These are phyloP conservation scores for Scophthalmus maximus DNA, from an alignment of 2,113 vertebrate genomes.

Conservation along the genomic window DNA sequence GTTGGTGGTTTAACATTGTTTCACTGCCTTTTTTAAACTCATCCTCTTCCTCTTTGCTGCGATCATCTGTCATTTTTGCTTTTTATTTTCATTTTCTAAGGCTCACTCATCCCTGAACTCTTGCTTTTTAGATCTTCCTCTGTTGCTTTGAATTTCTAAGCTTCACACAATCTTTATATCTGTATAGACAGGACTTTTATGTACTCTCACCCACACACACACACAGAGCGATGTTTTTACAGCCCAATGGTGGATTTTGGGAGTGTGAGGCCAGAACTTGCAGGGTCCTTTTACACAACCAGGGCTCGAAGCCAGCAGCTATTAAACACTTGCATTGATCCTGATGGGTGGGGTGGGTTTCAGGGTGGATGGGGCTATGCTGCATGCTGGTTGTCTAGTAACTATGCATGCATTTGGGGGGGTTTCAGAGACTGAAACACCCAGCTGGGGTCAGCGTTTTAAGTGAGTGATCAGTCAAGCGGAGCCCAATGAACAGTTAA, in stretches of 20 bases:
- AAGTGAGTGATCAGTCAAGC: constrained; percentile 70
- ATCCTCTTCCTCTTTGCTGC: neutral
- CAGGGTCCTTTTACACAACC: constrained; percentile 74
- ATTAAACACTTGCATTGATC: constrained; percentile 80
- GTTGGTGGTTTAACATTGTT: neutral
- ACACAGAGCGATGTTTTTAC: constrained; percentile 57
- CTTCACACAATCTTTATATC: constrained; percentile 14
- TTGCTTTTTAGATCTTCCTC: neutral
- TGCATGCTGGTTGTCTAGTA: constrained; percentile 68
- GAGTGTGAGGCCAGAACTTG: constrained; percentile 74
- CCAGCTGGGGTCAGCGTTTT: constrained; percentile 54
- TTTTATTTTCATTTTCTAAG: neutral
- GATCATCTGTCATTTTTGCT: neutral
- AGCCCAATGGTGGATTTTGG: constrained; percentile 56
- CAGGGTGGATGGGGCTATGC: constrained; percentile 49
- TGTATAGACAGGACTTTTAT: neutral
- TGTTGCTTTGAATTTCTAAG: neutral
- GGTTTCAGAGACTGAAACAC: constrained; percentile 40
- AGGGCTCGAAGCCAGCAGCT: constrained; percentile 62
- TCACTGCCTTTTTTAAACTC: neutral
- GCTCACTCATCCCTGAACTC: neutral
- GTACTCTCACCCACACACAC: constrained; percentile 1
- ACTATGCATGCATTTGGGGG: constrained; percentile 33
- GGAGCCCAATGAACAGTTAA: constrained; percentile 50
- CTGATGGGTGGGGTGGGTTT: constrained; percentile 71